These are phyloP conservation scores for Stegostoma tigrinum DNA, from an alignment of 2,113 vertebrate genomes.

Conservation along the genomic window DNA sequence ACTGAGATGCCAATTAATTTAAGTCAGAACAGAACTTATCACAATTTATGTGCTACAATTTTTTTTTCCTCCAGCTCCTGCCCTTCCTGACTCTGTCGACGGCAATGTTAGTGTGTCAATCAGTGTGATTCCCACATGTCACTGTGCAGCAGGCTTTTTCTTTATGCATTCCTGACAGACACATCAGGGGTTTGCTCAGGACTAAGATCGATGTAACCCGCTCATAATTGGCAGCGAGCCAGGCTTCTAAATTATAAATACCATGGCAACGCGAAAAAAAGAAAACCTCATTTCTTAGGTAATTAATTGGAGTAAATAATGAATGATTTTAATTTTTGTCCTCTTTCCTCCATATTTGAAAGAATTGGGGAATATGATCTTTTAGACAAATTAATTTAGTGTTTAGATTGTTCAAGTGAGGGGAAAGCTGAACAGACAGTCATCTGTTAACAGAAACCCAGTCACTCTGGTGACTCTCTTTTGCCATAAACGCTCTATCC, in stretches of 20 bases:
- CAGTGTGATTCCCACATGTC: constrained; percentile 69
- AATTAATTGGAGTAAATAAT: constrained; percentile 46
- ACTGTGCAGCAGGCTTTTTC: constrained; percentile 48
- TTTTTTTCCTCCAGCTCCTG: constrained; percentile 49
- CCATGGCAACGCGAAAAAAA: constrained; percentile 53
- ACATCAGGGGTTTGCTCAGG: constrained; percentile 54
- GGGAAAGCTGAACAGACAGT: not conserved
- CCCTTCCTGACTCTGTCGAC: constrained; percentile 58
- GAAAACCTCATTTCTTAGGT: constrained; percentile 48
- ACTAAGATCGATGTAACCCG: constrained; percentile 59
- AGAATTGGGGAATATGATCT: not conserved
- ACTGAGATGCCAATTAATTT: constrained; percentile 17
- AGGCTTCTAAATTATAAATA: constrained; percentile 62
- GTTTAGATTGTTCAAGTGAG: not conserved
- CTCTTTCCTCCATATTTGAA: not conserved
- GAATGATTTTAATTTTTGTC: not conserved
- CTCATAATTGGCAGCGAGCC: constrained; percentile 60
- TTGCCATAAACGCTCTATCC: not conserved
- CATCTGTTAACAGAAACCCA: not conserved
- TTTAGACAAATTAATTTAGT: not conserved
- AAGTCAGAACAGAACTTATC: not conserved
- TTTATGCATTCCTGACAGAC: constrained; percentile 59
- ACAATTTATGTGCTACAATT: not conserved
- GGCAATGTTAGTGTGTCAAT: constrained; percentile 67
- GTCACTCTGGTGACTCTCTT: not conserved